Evolutionary conservation across 2,888 invertebrate species (phyloP).

Genomic region (Zonitis immaculata): DNA sequence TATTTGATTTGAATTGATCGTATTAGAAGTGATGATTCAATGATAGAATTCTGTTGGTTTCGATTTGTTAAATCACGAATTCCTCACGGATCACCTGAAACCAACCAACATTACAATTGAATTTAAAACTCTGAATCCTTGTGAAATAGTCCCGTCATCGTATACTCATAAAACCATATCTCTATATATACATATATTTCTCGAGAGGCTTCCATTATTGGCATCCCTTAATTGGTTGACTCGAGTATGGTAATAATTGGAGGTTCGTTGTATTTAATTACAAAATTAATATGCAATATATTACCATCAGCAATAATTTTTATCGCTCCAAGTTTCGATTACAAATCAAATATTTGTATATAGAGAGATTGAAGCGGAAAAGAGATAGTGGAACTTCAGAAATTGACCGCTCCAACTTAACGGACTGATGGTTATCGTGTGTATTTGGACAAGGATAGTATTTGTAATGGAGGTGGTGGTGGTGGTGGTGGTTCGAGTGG

Average conservation of each 20-base stretch:
- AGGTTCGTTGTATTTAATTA: not conserved
- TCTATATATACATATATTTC: no score
- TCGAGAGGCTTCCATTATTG: constrained; percentile 10
- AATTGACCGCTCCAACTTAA: constrained; percentile 5
- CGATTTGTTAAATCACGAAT: not conserved
- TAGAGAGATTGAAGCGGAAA: no score
- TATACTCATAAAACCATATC: no score
- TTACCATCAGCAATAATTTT: no score
- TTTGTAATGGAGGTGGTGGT: not conserved
- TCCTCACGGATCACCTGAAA: not conserved
- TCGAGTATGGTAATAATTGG: constrained; percentile 24
- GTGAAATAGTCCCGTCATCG: not conserved
- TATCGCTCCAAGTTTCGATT: no score
- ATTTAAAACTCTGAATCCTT: not conserved
- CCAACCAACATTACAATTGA: not conserved
- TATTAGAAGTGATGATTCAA: no score
- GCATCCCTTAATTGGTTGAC: constrained; percentile 29
- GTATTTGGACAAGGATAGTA: constrained; percentile 3
- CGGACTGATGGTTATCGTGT: constrained; percentile 5
- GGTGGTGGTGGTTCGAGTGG: not conserved
- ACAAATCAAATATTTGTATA: no score
- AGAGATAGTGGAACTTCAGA: not conserved
- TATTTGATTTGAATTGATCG: no score
- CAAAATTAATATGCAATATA: not conserved
- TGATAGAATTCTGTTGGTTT: no score